phyloP scores from a whole-genome alignment of 2,113 vertebrate species.

The Sarotherodon lohbergeri region DNA sequence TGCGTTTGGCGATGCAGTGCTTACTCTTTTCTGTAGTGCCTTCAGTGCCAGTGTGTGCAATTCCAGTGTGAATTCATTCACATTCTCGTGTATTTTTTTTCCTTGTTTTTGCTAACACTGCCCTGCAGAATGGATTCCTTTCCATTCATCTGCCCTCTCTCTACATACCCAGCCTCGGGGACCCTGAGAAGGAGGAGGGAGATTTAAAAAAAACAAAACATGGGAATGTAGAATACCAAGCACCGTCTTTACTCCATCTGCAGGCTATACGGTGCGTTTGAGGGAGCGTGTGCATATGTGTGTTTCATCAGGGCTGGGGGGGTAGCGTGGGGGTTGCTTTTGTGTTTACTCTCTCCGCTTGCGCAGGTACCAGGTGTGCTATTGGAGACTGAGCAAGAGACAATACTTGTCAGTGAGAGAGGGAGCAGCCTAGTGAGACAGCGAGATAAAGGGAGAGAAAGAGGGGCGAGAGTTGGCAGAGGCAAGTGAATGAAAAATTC shows the following conservation, averaged over 20 bases:
- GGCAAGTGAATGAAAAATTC: constrained; percentile 69
- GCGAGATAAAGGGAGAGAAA: constrained; percentile 1
- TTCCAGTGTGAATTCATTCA: not conserved
- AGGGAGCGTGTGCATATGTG: not conserved
- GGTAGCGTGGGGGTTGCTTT: not conserved
- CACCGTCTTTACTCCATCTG: constrained; percentile 37
- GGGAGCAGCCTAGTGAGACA: not conserved
- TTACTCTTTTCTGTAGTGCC: not conserved
- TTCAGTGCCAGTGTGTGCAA: not conserved
- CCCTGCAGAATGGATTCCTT: constrained; percentile 9
- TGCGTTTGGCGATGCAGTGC: not conserved
- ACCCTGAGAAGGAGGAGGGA: not conserved
- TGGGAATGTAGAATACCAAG: constrained; percentile 20
- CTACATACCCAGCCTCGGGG: constrained; percentile 4
- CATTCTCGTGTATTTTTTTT: not conserved
- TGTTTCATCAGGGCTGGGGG: not conserved
- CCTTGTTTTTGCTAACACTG: not conserved
- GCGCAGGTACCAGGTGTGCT: constrained; percentile 47
- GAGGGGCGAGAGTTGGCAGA: constrained; percentile 26
- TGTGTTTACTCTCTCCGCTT: constrained; percentile 28
- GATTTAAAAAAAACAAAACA: not conserved
- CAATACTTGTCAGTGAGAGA: constrained; percentile 39
- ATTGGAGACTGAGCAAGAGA: constrained; percentile 34
- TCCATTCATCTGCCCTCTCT: constrained; percentile 17
- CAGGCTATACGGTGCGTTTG: constrained; percentile 40